phyloP scores from a whole-genome alignment of 2,797 vertebrate species.

The Smutsia gigantea region DNA sequence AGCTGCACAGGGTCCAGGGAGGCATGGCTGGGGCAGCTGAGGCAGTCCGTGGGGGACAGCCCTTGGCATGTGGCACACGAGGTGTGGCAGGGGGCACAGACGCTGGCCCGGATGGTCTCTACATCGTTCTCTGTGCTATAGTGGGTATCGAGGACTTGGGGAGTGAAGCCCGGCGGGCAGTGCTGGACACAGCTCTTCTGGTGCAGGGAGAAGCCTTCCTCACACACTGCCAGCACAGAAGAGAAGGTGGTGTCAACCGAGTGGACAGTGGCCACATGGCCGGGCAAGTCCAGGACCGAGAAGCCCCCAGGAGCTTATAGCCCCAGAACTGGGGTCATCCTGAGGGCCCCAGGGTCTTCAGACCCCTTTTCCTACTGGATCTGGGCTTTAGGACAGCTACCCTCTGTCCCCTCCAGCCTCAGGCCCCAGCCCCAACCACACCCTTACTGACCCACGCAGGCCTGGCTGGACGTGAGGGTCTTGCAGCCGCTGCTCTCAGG shows the following conservation, averaged over 20 bases:
- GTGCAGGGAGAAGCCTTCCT: conserved; percentile 93
- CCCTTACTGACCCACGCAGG: conserved; percentile 93
- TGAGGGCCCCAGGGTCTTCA: neutral
- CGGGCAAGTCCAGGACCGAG: neutral
- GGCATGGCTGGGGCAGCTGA: conserved; percentile 94
- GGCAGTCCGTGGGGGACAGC: conserved; percentile 89
- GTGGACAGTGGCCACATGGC: rapidly evolving
- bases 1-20: conserved; percentile 89
- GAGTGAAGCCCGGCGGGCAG: conserved; percentile 92
- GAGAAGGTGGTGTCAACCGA: neutral
- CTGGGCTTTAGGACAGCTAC: neutral
- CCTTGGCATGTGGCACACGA: conserved; percentile 94
- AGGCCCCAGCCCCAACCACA: neutral
- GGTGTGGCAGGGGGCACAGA: conserved; percentile 92
- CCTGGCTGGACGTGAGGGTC: conserved; percentile 93
- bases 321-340: neutral
- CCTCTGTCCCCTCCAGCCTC: neutral
- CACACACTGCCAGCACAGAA: conserved; percentile 90
- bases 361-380: neutral
- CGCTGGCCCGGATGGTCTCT: conserved; percentile 85
- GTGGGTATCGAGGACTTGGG: conserved; percentile 82
- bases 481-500: conserved; percentile 92
- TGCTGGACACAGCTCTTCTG: conserved; percentile 93
- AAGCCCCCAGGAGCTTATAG: neutral
- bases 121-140: conserved; percentile 90